A percentile compares a stretch with the other conserved stretches of the same genome.
phyloP scores from a whole-genome alignment of 2,888 invertebrate species.

The Drosophila subsilvestris region DNA sequence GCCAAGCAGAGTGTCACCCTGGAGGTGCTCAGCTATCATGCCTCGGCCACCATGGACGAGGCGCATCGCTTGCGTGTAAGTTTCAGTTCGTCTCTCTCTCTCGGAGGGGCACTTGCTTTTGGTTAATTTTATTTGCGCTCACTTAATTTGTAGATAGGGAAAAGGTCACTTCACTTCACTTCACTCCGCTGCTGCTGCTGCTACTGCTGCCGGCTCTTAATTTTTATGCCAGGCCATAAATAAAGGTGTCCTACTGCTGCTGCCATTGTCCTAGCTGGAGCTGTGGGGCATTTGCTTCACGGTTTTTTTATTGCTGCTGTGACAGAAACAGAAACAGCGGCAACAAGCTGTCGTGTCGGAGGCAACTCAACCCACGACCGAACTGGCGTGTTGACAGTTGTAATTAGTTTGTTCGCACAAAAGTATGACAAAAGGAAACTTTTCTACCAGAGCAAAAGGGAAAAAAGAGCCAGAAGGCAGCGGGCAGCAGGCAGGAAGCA shows the following conservation, averaged over 20 bases:
- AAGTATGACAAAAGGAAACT: conserved; percentile 75
- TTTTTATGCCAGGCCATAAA: conserved; percentile 67
- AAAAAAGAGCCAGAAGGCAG: conserved; percentile 8
- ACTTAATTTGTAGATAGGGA: conserved; percentile 60
- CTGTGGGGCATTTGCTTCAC: conserved; percentile 28
- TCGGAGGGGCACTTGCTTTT: conserved; percentile 28
- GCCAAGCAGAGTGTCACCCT: conserved; percentile 98
- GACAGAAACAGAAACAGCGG: conserved; percentile 52
- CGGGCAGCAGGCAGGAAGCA: conserved; percentile 9
- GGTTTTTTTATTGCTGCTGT: conserved; percentile 57
- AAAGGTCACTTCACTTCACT: conserved; percentile 27
- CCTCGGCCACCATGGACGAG: conserved; percentile 95
- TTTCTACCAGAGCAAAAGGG: conserved; percentile 40
- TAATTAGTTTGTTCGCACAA: conserved; percentile 79
- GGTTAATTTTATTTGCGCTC: conserved; percentile 65
- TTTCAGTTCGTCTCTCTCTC: conserved; percentile 51
- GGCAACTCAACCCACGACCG: conserved; percentile 26
- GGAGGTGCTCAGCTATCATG: conserved; percentile 97
- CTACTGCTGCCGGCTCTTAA: conserved; percentile 32
- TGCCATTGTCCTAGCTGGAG: conserved; percentile 30
- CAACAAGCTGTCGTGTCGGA: conserved; percentile 41
- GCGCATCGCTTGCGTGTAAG: conserved; percentile 93
- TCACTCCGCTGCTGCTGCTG: neutral
- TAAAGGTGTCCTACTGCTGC: conserved; percentile 37
- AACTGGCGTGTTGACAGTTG: conserved; percentile 77